These are phyloP conservation scores for Eupithecia pulchellata DNA, from an alignment of 2,888 invertebrate species.

Conservation along the genomic window DNA sequence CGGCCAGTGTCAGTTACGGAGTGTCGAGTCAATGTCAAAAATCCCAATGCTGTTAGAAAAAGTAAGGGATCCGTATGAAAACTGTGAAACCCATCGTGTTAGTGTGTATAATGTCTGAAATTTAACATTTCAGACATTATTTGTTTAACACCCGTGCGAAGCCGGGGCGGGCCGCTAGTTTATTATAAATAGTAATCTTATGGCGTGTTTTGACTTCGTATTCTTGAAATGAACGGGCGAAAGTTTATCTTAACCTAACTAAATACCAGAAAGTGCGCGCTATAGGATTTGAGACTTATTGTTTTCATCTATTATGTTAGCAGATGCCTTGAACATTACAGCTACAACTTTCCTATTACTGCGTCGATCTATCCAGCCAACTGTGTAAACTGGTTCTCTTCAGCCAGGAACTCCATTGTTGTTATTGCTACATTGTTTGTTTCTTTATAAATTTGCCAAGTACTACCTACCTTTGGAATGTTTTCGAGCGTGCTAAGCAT, in stretches of 20 bases:
- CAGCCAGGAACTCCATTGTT: not conserved
- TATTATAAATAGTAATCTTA: not conserved
- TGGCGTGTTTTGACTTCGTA: not conserved
- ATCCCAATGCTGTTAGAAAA: no score
- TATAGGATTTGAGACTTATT: not conserved
- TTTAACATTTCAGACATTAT: no score
- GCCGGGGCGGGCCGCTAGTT: no score
- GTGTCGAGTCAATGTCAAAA: no score
- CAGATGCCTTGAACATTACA: not conserved
- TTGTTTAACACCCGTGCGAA: no score
- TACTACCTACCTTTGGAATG: not conserved
- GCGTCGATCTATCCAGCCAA: not conserved
- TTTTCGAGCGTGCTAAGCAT: slow-evolving; percentile 9
- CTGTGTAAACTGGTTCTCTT: not conserved
- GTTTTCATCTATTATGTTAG: not conserved
- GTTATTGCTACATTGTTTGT: not conserved
- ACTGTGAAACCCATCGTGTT: no score
- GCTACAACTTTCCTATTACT: not conserved
- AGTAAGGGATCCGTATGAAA: no score
- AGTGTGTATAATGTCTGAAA: no score
- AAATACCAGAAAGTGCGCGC: not conserved
- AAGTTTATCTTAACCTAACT: not conserved
- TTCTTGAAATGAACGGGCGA: not conserved
- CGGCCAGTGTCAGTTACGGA: no score
- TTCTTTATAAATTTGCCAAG: not conserved